Base-by-base conservation (phyloP, 30 jellyfish, hydroid and myxozoan species). In the Catostylus mosaicus region DNA sequence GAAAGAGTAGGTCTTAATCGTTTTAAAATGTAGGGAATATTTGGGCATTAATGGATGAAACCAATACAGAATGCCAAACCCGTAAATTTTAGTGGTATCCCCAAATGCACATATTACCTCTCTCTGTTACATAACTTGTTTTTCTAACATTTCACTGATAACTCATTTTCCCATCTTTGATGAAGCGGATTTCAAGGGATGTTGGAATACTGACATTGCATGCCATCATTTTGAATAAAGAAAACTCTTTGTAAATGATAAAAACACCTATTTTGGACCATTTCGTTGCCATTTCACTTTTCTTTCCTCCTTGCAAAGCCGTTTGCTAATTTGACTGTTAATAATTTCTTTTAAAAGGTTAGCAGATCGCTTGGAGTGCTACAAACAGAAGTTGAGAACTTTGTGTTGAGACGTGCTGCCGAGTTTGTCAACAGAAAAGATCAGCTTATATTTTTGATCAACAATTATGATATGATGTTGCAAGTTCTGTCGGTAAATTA, bases 401-500 rank as follows among this genome's bases (percentile, higher is more conserved):
- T 94, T 71, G 89, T 94, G 33, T 82, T 94, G 16, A 80, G 97
- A 34, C 85, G 97, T 47, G 99, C 99, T 7, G 94, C 97, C 12
- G 97, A 88, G 62, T 94, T 94, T 57, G 98, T 88, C 50, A 89
- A 83, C 73, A 89, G 97, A 22, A 94, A 94, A 75, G 97, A 88
- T 12, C 99, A 94, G 51, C 92, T 94, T 3, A 96, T 89, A 24
- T 94, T 88, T 75, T 79, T 88, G 32, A 85, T 94, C 75, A 89
- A 88, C 59, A 94, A 94, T 62, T 94, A 94, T 69, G 97, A 94
- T 40, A 94, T 89, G 97, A 89, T 94, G 97, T 77, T 94, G 2
- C 98, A 93, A 83, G 98, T 93, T 16, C 87, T 93, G n/a, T 46
- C 94, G 80, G 98, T 93, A 57, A 1, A 47, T 24, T 67, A 19